Base-by-base conservation (phyloP, 1,140 invertebrate genomes). In the Coboldia fuscipes region DNA sequence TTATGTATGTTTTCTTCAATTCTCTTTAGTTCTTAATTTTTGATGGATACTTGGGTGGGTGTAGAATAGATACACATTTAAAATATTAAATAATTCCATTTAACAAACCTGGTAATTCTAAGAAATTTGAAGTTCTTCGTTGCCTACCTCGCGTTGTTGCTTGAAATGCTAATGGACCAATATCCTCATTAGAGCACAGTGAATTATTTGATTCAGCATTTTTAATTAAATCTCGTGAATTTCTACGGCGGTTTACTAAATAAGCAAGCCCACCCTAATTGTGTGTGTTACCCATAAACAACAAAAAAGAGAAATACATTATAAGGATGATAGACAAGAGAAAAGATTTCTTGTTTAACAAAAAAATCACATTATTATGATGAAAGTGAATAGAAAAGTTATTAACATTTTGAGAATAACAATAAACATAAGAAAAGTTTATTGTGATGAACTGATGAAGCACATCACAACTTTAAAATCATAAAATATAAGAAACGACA, bases 41-140 rank as follows among this genome's bases (percentile, higher is more conserved):
- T 23, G 22, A 23, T 8, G 4, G 7, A 13, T 5, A 29, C 8
- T 10, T 5, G 13, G 27, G 5, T 13, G 13, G 8, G 27, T 14
- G 13, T 5, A 29, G 27, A 5, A 29, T 8, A 29, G 27, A 7
- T 8, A 29, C 27, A 29, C 8, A 23, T 23, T 23, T 23, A 12
- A 6, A 7, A 7, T 23, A 23, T 23, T 23, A 12, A 23, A 23
- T 7, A 7, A 23, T 7, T 23, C 12, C 6, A 23, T 23, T 31
- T 20, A 2, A n/a, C 45, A 58, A 44, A 83, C 80, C 77, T 54
- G 80, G 81, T 42, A 85, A 56, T 53, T 84, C 81, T n/a, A 85
- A 55, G 50, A 84, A 84, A 54, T 85, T 85, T 1, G 78, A 83
- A 3, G 78, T 82, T 34, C 80, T 60, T 5, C 81, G 57, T 46